Percentiles rank a stretch among this genome's conserved stretches.
Evolutionary conservation across 92 coral and sea anemone species (phyloP).

Genomic region (Epizoanthus illoricatus): DNA sequence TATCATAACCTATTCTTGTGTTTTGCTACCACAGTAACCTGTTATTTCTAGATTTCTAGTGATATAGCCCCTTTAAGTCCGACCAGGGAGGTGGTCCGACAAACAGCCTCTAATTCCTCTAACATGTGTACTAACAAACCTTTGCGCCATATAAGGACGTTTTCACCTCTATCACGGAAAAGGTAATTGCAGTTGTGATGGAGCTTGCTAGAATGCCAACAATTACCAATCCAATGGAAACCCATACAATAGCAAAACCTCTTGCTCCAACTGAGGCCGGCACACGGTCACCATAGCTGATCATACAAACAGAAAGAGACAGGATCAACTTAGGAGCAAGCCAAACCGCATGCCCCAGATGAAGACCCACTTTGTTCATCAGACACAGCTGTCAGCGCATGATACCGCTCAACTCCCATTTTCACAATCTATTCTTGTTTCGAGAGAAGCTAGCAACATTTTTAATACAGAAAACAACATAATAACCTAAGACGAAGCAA

Average conservation of each 20-base stretch:
- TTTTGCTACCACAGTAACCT: too few relatives aligned
- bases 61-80: not conserved
- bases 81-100: not conserved
- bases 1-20: too few relatives aligned
- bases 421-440: too few relatives aligned
- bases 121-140: constrained; percentile 34
- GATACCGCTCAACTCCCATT: too few relatives aligned
- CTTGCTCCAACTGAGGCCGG: constrained; percentile 50
- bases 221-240: constrained; percentile 61
- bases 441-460: too few relatives aligned
- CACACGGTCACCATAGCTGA: constrained; percentile 70
- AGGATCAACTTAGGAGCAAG: too few relatives aligned
- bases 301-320: not conserved
- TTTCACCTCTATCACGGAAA: constrained; percentile 45
- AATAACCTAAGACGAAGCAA: too few relatives aligned
- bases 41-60: not conserved
- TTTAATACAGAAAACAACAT: too few relatives aligned
- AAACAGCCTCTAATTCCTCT: not conserved
- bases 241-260: constrained; percentile 59
- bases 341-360: too few relatives aligned
- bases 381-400: too few relatives aligned
- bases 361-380: too few relatives aligned
- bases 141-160: constrained; percentile 61
- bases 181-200: constrained; percentile 61
- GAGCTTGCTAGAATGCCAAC: constrained; percentile 62